Evolutionary conservation across 2,113 vertebrate species (phyloP).

Genomic region (Verasper variegatus): DNA sequence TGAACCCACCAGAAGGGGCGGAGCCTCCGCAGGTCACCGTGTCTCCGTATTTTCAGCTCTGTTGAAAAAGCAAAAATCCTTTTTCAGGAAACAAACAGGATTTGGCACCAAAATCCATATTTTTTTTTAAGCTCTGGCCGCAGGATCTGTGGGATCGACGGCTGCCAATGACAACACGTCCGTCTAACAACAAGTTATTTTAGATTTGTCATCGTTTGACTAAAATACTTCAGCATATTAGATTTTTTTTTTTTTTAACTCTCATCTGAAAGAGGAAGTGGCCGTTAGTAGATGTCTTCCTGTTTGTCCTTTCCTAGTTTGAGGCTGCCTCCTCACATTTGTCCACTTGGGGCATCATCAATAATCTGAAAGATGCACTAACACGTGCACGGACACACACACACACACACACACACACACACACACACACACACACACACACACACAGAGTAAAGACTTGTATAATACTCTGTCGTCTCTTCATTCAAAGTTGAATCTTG

Average conservation of each 20-base stretch:
- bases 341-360: slow-evolving; percentile 69
- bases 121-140: slow-evolving; percentile 64
- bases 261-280: slow-evolving; percentile 57
- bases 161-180: slow-evolving; percentile 75
- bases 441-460: too few species aligned
- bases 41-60: slow-evolving; percentile 67
- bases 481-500: too few species aligned
- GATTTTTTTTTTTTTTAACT: slow-evolving; percentile 53
- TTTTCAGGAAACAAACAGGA: slow-evolving; percentile 60
- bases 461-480: too few species aligned
- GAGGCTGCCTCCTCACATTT: slow-evolving; percentile 68
- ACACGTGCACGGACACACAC: slow-evolving; percentile 5
- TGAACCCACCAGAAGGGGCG: slow-evolving; percentile 24
- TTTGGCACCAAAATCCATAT: slow-evolving; percentile 67
- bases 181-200: slow-evolving; percentile 69
- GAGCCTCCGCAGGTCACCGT: slow-evolving; percentile 52
- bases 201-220: slow-evolving; percentile 67
- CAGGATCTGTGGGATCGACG: slow-evolving; percentile 50
- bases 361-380: slow-evolving; percentile 16
- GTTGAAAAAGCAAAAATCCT: slow-evolving; percentile 21
- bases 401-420: background rate
- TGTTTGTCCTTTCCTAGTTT: slow-evolving; percentile 75
- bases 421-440: slow-evolving; percentile 1
- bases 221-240: slow-evolving; percentile 66
- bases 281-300: slow-evolving; percentile 74